phyloP scores from a whole-genome alignment of 2,797 vertebrate species.

The Natrix natrix region DNA sequence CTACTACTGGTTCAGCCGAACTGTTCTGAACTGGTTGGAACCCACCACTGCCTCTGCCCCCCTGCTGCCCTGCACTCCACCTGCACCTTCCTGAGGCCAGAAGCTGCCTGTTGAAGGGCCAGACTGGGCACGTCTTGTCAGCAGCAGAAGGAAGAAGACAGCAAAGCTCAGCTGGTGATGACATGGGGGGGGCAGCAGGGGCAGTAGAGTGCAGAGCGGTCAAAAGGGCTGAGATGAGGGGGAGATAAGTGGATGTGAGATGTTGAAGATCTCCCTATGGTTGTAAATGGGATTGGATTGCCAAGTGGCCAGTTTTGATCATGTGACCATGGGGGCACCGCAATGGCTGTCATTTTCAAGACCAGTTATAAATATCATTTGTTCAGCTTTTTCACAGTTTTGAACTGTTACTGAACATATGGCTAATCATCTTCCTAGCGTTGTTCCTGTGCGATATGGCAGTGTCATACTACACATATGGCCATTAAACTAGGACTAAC shows the following conservation, averaged over 20 bases:
- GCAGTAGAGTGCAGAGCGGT: too few relatives aligned
- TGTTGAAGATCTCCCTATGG: not conserved
- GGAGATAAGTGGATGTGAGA: not conserved
- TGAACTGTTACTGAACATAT: not conserved
- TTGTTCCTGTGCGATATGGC: not conserved
- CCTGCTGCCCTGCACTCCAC: not conserved
- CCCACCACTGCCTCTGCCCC: not conserved
- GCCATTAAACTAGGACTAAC: not conserved
- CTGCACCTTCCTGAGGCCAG: not conserved
- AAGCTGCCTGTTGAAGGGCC: not conserved
- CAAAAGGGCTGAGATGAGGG: not conserved
- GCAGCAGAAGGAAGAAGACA: not conserved
- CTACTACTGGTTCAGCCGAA: too few relatives aligned
- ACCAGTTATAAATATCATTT: not conserved
- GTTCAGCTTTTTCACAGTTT: not conserved
- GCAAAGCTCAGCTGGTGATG: not conserved
- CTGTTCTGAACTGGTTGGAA: too few relatives aligned
- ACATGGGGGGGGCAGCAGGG: not conserved
- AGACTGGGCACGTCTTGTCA: not conserved
- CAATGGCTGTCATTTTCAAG: not conserved
- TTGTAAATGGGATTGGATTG: not conserved
- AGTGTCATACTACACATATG: not conserved
- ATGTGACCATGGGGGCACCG: not conserved
- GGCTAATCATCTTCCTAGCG: not conserved
- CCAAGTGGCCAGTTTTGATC: not conserved